These are phyloP conservation scores for Vanessa cardui DNA, from an alignment of 2,888 invertebrate genomes.

Conservation along the genomic window DNA sequence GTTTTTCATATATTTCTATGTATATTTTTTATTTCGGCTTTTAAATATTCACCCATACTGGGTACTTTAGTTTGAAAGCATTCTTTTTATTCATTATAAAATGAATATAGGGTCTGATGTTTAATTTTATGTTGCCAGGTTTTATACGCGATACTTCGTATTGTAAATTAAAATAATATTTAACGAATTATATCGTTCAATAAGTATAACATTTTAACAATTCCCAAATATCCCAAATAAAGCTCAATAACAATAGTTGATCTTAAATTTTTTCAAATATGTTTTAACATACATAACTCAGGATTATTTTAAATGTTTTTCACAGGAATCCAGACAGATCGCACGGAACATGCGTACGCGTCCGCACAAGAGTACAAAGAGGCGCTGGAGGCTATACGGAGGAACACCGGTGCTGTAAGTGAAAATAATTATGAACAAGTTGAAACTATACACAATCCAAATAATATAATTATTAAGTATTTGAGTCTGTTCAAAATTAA, in stretches of 20 bases:
- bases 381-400: conserved; percentile 70
- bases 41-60: no score
- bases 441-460: background rate
- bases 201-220: no score
- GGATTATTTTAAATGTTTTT: conserved; percentile 39
- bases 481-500: no score
- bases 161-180: no score
- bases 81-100: background rate
- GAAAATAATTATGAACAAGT: background rate
- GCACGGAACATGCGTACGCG: conserved; percentile 63
- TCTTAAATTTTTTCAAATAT: background rate
- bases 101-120: background rate
- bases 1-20: background rate
- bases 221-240: no score
- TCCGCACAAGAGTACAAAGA: conserved; percentile 76
- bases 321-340: conserved; percentile 68
- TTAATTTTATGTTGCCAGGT: background rate
- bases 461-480: background rate
- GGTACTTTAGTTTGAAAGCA: background rate
- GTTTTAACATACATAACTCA: conserved; percentile 12
- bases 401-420: conserved; percentile 74
- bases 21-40: background rate
- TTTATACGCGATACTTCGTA: no score
- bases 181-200: no score
- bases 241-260: no score